A percentile compares a stretch with the other conserved stretches of the same genome.
Conservation (phyloP, 2,888 invertebrate genomes). For the Tridacna gigas region DNA sequence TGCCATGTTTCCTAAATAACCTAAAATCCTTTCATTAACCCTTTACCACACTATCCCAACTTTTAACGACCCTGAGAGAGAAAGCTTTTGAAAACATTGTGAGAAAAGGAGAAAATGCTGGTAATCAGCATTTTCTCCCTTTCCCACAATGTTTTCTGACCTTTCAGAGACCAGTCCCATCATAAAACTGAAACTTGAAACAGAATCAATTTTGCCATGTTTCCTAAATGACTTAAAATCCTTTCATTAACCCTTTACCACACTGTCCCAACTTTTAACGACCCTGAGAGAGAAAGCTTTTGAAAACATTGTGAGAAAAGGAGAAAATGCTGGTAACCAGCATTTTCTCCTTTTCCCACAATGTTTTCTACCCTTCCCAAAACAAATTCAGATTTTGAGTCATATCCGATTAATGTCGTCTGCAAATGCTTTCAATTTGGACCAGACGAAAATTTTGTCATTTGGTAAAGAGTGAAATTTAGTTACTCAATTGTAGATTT, state of each 20-base stretch:
- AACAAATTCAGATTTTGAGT: no score
- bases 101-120: neutral
- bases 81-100: neutral
- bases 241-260: neutral
- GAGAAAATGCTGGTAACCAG: neutral
- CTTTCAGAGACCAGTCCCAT: no score
- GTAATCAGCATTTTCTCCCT: neutral
- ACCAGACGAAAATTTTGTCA: no score
- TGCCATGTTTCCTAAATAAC: no score
- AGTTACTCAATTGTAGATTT: no score
- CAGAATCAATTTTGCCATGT: neutral
- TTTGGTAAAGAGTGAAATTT: no score
- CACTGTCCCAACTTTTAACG: neutral
- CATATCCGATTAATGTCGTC: no score
- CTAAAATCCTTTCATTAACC: no score
- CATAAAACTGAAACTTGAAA: neutral
- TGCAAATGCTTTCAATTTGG: no score
- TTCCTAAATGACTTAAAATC: neutral
- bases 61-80: no score
- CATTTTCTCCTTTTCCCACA: slow-evolving; percentile 9
- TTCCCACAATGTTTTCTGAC: neutral
- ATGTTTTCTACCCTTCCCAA: no score
- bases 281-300: neutral
- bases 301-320: slow-evolving; percentile 3
- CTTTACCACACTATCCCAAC: no score